Percentiles rank a stretch among this genome's conserved stretches.
phyloP scores from a whole-genome alignment of 2,888 invertebrate genomes.

The Luperina nickerlii region DNA sequence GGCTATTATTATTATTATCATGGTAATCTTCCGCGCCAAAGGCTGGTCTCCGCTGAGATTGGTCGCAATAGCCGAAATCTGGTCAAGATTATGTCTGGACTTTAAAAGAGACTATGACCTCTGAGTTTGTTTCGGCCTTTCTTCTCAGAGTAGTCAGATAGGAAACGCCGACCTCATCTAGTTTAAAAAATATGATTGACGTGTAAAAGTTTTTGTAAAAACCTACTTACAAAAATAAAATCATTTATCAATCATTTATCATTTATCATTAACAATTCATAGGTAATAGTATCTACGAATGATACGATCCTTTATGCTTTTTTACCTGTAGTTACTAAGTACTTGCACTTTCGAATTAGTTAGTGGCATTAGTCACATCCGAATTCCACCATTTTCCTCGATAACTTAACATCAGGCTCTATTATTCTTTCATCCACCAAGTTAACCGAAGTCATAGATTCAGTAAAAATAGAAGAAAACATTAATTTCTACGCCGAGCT shows the following conservation, averaged over 20 bases:
- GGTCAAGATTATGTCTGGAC: too few species aligned
- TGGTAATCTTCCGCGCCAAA: background rate
- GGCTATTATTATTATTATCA: too few species aligned
- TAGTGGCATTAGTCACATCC: background rate
- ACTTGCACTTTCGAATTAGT: background rate
- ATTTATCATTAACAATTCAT: too few species aligned
- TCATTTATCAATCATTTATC: too few species aligned
- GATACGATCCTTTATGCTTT: background rate
- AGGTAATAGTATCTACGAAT: too few species aligned
- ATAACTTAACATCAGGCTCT: background rate
- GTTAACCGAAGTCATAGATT: constrained; percentile 19
- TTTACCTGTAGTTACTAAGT: background rate
- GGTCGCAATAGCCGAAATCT: background rate
- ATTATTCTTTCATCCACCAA: constrained; percentile 20
- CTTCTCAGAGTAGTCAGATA: too few species aligned
- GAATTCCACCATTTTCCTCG: background rate
- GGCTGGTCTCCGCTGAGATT: background rate
- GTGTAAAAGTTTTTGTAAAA: too few species aligned
- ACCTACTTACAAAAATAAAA: too few species aligned
- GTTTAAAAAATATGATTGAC: too few species aligned
- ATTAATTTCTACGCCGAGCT: constrained; percentile 26
- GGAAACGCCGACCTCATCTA: too few species aligned
- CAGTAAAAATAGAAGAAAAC: constrained; percentile 22
- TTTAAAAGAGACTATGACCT: too few species aligned
- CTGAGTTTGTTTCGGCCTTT: too few species aligned